Evolutionary conservation across 2,888 invertebrate genomes (phyloP).

Genomic region (Apamea crenata): DNA sequence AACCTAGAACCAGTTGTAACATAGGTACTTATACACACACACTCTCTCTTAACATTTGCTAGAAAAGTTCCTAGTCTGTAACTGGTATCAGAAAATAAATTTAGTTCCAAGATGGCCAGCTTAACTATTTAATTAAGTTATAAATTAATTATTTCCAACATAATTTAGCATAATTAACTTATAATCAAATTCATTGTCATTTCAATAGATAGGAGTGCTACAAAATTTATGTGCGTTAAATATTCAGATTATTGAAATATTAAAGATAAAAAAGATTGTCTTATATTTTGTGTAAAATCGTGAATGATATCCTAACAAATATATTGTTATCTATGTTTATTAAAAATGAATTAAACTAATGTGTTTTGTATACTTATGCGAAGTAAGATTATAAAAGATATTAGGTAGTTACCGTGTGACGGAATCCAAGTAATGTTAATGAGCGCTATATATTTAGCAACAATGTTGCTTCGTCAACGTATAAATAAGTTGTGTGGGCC

Average conservation of each 20-base stretch:
- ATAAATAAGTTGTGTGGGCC: not conserved
- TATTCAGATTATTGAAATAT: conserved; percentile 10
- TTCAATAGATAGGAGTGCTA: not conserved
- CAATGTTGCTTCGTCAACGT: conserved; percentile 20
- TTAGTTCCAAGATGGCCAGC: not conserved
- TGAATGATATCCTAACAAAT: too few relatives aligned
- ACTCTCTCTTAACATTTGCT: not conserved
- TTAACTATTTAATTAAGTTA: not conserved
- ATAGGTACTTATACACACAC: not conserved
- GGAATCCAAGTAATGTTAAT: conserved; percentile 25
- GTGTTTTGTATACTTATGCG: not conserved
- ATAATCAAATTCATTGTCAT: not conserved
- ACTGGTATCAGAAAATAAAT: not conserved
- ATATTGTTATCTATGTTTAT: too few relatives aligned
- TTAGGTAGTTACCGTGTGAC: conserved; percentile 15
- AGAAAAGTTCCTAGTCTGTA: not conserved
- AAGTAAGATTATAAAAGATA: not conserved
- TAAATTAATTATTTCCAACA: not conserved
- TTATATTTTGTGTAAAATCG: not conserved
- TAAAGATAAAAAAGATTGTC: not conserved
- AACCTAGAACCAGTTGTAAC: not conserved
- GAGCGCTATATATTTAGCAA: conserved; percentile 24
- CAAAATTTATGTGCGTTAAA: not conserved
- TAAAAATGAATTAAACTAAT: not conserved
- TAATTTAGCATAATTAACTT: not conserved